Conservation (phyloP, 2,888 invertebrate species). For the Ischnura elegans region DNA sequence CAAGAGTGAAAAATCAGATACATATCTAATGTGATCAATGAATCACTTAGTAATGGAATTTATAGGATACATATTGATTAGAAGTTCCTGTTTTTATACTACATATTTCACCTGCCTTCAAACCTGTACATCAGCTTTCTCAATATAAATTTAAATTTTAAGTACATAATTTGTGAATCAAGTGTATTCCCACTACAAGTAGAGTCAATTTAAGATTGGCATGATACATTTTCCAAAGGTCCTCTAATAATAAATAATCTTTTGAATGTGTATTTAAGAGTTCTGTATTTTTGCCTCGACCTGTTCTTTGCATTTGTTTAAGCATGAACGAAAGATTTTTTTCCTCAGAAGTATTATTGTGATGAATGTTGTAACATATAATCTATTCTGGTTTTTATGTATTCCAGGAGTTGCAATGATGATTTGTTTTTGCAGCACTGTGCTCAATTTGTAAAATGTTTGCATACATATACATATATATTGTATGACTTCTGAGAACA, state of each 20-base stretch:
- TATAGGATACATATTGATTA: background rate
- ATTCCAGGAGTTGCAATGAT: background rate
- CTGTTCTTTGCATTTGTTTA: background rate
- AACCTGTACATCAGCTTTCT: background rate
- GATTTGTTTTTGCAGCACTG: background rate
- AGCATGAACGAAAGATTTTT: background rate
- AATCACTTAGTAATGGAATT: no score
- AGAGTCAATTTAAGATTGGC: background rate
- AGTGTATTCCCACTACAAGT: background rate
- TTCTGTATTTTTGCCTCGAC: background rate
- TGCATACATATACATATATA: no score
- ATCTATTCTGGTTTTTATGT: background rate
- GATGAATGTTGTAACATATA: background rate
- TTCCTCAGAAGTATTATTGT: background rate
- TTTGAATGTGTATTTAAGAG: background rate
- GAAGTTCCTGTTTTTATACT: background rate
- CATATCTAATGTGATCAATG: no score
- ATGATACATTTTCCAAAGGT: background rate
- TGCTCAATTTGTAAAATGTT: background rate
- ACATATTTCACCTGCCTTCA: background rate
- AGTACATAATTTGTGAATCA: background rate
- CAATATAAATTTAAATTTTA: no score
- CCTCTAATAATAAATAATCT: background rate
- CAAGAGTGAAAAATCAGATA: no score
- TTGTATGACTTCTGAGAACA: no score